Conservation (phyloP, 2,113 vertebrate species). For the Plectropomus leopardus region DNA sequence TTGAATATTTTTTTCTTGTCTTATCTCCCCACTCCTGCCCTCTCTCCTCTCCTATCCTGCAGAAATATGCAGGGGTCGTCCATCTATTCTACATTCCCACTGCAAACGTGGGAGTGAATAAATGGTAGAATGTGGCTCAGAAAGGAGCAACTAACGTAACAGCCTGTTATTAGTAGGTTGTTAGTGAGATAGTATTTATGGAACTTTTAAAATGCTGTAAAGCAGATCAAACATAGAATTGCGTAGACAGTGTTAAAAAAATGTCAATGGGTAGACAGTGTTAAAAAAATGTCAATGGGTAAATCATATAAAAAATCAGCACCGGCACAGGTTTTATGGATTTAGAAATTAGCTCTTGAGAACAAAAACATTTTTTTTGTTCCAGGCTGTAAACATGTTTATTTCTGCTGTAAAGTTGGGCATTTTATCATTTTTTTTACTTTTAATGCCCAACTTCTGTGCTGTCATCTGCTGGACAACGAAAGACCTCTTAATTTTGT, state of each 20-base stretch:
- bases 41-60: conserved; percentile 6
- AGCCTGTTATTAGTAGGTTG: not conserved
- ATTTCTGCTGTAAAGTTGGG: too few species aligned
- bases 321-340: too few species aligned
- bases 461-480: not conserved
- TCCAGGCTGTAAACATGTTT: too few species aligned
- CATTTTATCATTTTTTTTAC: too few species aligned
- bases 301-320: too few species aligned
- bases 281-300: too few species aligned
- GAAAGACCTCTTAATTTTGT: not conserved
- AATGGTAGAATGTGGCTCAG: not conserved
- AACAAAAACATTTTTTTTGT: too few species aligned
- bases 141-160: not conserved
- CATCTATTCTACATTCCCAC: not conserved
- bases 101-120: not conserved
- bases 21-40: conserved; percentile 37
- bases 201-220: not conserved
- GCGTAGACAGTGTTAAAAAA: not conserved
- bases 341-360: too few species aligned
- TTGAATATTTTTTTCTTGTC: conserved; percentile 44
- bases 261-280: too few species aligned
- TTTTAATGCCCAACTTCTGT: too few species aligned
- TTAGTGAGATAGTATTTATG: not conserved
- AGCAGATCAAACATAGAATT: not conserved
- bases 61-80: conserved; percentile 28